phyloP scores from a whole-genome alignment of 2,113 vertebrate species.

The Corythoichthys intestinalis region DNA sequence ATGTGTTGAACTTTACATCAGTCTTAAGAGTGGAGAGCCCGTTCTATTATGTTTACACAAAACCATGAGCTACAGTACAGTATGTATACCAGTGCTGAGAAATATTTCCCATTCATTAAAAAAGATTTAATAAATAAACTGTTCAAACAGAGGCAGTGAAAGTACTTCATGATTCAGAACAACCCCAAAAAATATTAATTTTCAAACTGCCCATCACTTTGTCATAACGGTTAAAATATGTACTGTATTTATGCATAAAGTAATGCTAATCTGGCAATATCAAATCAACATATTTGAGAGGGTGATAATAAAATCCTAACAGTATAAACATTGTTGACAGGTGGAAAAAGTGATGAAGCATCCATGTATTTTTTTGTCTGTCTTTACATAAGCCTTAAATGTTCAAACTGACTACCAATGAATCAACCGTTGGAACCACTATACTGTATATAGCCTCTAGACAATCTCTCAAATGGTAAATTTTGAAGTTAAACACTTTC shows the following conservation, averaged over 20 bases:
- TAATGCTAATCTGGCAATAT: slow-evolving; percentile 60
- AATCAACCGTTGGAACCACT: slow-evolving; percentile 83
- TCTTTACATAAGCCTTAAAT: slow-evolving; percentile 49
- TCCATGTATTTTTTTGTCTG: slow-evolving; percentile 58
- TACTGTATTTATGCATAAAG: slow-evolving; percentile 33
- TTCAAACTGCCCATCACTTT: slow-evolving; percentile 53
- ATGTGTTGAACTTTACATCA: slow-evolving; percentile 99
- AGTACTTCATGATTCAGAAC: slow-evolving; percentile 25
- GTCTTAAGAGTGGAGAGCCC: slow-evolving; percentile 93
- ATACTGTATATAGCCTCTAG: slow-evolving; percentile 91
- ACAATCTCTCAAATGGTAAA: slow-evolving; percentile 88
- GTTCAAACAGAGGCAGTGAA: slow-evolving; percentile 88
- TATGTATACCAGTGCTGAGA: slow-evolving; percentile 84
- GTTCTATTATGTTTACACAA: slow-evolving; percentile 94
- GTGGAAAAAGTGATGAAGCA: slow-evolving; percentile 76
- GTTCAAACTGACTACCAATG: slow-evolving; percentile 79
- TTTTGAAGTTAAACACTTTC: slow-evolving; percentile 86
- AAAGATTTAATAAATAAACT: slow-evolving; percentile 89
- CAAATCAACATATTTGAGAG: slow-evolving; percentile 60
- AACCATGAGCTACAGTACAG: slow-evolving; percentile 80
- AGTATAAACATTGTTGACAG: slow-evolving; percentile 73
- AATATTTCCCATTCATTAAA: slow-evolving; percentile 68
- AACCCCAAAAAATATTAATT: neutral
- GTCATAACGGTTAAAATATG: slow-evolving; percentile 69
- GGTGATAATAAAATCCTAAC: slow-evolving; percentile 52